Conservation (phyloP, 2,797 vertebrate genomes). For the Hirundo rustica region DNA sequence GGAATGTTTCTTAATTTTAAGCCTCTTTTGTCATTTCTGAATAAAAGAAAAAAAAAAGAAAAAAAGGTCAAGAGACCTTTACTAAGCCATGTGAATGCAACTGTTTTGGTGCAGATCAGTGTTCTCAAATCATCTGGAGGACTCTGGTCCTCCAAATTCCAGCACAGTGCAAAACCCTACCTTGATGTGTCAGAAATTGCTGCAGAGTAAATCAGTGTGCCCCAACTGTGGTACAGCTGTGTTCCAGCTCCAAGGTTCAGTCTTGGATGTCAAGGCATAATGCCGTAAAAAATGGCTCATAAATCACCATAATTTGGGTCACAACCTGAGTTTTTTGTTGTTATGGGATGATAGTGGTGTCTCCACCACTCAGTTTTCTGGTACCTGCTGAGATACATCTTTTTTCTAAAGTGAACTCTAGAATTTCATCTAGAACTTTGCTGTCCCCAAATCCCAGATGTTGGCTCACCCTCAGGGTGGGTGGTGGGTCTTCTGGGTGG, state of each 20-base stretch:
- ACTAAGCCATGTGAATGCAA: neutral
- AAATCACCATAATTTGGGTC: neutral
- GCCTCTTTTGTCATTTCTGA: neutral
- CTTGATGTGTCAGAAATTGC: neutral
- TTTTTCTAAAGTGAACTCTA: neutral
- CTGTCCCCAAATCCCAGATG: neutral
- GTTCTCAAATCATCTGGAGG: neutral
- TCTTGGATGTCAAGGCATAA: neutral
- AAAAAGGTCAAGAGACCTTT: constrained; percentile 5
- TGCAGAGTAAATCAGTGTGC: neutral
- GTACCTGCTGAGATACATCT: neutral
- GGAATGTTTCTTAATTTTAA: constrained; percentile 14
- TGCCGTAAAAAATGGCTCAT: neutral
- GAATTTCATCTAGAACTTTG: neutral
- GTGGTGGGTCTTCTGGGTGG: neutral
- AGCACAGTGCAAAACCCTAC: neutral
- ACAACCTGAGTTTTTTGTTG: fast-evolving
- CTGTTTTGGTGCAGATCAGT: neutral
- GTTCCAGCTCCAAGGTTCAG: neutral
- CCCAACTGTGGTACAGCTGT: neutral
- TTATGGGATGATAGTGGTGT: neutral
- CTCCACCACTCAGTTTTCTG: neutral
- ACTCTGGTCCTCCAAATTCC: neutral
- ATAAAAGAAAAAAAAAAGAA: neutral
- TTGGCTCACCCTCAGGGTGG: neutral